Conservation (phyloP, 2,113 vertebrate genomes). For the Podarcis cretensis region DNA sequence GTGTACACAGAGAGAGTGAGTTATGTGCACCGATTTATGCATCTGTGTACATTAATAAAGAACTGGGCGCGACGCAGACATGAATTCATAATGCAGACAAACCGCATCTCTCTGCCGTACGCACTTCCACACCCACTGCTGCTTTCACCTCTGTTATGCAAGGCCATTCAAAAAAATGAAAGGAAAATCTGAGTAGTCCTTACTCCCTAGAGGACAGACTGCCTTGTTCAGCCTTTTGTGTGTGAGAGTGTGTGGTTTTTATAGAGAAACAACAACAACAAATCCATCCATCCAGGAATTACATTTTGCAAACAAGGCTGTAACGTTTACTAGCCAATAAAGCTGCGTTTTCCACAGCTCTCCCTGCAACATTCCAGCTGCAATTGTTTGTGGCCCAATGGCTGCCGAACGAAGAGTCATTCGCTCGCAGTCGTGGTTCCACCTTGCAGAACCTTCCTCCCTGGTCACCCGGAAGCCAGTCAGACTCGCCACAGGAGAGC, state of each 20-base stretch:
- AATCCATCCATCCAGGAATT: background rate
- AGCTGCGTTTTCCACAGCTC: background rate
- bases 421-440: background rate
- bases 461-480: background rate
- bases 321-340: background rate
- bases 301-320: background rate
- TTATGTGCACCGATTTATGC: background rate
- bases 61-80: background rate
- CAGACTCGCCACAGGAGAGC: background rate
- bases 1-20: rapidly evolving
- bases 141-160: rapidly evolving
- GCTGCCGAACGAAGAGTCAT: background rate
- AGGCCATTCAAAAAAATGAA: background rate
- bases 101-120: rapidly evolving
- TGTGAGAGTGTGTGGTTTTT: background rate
- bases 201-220: too few relatives aligned
- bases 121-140: rapidly evolving
- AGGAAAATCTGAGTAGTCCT: background rate
- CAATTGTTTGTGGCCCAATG: too few relatives aligned
- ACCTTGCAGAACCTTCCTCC: background rate
- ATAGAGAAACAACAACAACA: background rate
- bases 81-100: background rate
- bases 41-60: background rate
- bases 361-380: too few relatives aligned
- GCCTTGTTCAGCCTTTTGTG: background rate